Evolutionary conservation across 2,888 invertebrate genomes (phyloP), one percentile per base, ranked within the genome.

Genomic region (Herminia tarsipennalis): DNA sequence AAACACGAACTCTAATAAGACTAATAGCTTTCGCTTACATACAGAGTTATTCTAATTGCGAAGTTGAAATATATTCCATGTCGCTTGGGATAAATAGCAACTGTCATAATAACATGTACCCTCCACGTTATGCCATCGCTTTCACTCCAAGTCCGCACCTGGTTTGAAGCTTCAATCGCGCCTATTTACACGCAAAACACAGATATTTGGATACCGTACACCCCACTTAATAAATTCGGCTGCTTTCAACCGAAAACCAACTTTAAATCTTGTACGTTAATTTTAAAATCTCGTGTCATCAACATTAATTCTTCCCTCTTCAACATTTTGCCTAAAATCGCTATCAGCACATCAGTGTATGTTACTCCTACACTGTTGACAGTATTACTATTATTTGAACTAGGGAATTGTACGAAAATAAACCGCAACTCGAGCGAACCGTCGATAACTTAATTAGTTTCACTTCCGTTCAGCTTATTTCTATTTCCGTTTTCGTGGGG

Each of bases 401-500:
- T 73, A 76, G 74, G 77, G 77, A 79, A 78, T 77, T 75, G 79
- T 76, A 87, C 87, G 77, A 88, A 89, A 90, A 88, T 90, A 90
- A 82, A 80, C 86, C 82, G 81, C 84, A 79, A 84, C 75, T 77
- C 74, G 75, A 81, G 75, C 71, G 78, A 77, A 80, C 79, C 82
- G 87, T 75, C 84, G 88, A 89, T 90, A 90, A 89, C 83, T 88
- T 90, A 89, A 90, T 90, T 89, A 89, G 88, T 85, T 87, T 85
- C 81, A 89, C 87, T 89, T 90, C 90, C 89, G 87, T 83, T 87
- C 77, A 65, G 81, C 79, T 83, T 86, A 88, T 87, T 85, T 88
- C 90, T 90, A 89, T 88, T 90, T 90, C 88, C 88, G 89, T 83
- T 86, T 82, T 78, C 68, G 76, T 81, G 75, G 83, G 86, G 86